Evolutionary conservation across 1,140 invertebrate genomes (phyloP).

Genomic region (Homalodisca vitripennis): DNA sequence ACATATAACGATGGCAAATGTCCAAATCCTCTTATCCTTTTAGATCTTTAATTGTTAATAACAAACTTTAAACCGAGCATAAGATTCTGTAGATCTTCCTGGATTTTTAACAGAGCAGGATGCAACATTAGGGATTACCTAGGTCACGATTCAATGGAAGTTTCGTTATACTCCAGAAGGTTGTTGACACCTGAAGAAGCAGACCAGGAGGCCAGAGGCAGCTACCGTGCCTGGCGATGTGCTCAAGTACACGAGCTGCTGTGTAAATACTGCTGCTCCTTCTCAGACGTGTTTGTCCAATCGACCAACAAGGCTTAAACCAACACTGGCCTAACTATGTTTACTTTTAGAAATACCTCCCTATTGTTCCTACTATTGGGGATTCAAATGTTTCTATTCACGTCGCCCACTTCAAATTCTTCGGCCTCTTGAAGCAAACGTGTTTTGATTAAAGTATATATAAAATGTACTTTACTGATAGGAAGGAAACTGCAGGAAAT

Average conservation of each 20-base stretch:
- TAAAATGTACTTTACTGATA: too few species aligned
- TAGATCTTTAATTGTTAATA: too few species aligned
- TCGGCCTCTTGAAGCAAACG: not conserved
- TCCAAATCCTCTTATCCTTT: too few species aligned
- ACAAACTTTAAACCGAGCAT: too few species aligned
- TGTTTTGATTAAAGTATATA: too few species aligned
- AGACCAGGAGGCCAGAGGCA: too few species aligned
- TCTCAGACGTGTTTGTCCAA: slow-evolving; percentile 11
- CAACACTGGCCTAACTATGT: slow-evolving; percentile 20
- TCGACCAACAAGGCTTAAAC: slow-evolving; percentile 25
- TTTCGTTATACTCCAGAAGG: not conserved
- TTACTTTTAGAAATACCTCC: slow-evolving; percentile 23
- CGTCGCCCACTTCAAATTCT: not conserved
- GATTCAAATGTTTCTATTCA: slow-evolving; percentile 27
- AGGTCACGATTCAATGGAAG: not conserved
- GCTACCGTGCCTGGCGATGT: not conserved
- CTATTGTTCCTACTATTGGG: slow-evolving; percentile 24
- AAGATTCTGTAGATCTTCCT: too few species aligned
- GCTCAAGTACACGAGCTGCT: slow-evolving; percentile 9
- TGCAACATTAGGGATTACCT: too few species aligned
- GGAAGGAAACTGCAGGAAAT: too few species aligned
- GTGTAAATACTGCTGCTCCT: slow-evolving; percentile 10
- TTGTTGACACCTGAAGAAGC: too few species aligned
- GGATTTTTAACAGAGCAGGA: too few species aligned
- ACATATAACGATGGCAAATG: too few species aligned